phyloP scores from a whole-genome alignment of 2,888 invertebrate genomes.

The Lasius platythorax region DNA sequence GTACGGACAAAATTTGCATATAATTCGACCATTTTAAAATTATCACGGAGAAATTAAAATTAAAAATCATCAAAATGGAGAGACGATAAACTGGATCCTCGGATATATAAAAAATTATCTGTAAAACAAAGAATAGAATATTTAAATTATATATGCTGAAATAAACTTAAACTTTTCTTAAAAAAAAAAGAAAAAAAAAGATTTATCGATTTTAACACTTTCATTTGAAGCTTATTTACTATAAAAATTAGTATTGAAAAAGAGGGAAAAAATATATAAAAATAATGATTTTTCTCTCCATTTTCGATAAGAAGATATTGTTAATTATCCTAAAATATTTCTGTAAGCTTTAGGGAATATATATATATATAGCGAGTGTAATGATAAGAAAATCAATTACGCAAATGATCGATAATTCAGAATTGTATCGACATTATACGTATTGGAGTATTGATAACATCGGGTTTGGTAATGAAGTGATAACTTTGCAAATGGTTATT shows the following conservation, averaged over 20 bases:
- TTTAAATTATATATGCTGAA: not conserved
- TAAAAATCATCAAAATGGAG: not conserved
- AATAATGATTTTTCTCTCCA: not conserved
- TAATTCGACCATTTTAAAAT: not conserved
- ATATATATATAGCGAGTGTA: not conserved
- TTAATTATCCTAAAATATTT: not conserved
- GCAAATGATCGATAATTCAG: not conserved
- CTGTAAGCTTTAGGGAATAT: not conserved
- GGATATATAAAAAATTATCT: not conserved
- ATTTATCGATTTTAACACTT: not conserved
- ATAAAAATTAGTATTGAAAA: not conserved
- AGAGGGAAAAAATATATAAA: not conserved
- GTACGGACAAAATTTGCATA: not conserved
- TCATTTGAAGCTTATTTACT: not conserved
- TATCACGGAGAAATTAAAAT: not conserved
- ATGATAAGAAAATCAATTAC: not conserved
- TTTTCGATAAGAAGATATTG: not conserved
- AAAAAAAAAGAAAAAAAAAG: not conserved
- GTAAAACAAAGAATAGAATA: not conserved
- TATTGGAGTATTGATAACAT: conserved; percentile 7
- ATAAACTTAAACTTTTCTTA: not conserved
- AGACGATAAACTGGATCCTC: not conserved
- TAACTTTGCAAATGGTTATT: conserved; percentile 41
- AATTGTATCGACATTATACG: not conserved
- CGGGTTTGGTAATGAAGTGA: conserved; percentile 33